Evolutionary conservation across 2,797 vertebrate genomes (phyloP).

Genomic region (Pampus argenteus): DNA sequence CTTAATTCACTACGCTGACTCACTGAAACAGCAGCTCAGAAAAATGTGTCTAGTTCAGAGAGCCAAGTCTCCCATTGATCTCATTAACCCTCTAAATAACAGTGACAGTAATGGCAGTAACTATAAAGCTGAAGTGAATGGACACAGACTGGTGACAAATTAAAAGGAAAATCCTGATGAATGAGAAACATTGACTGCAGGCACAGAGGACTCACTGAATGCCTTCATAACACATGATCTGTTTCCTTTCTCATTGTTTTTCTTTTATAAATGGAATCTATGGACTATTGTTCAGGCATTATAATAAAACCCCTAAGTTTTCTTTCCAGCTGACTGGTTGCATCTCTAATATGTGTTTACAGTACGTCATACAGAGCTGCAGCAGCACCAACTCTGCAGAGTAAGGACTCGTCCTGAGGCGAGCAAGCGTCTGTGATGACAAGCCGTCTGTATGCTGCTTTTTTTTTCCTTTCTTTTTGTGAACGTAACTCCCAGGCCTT

Average conservation of each 20-base stretch:
- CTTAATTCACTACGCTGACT: conserved; percentile 16
- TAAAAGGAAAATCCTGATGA: conserved; percentile 20
- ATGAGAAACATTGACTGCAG: not conserved
- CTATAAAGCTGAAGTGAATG: conserved; percentile 20
- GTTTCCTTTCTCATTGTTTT: too few relatives aligned
- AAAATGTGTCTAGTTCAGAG: conserved; percentile 29
- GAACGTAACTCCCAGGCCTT: conserved; percentile 18
- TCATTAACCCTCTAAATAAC: conserved; percentile 40
- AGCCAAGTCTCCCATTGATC: conserved; percentile 38
- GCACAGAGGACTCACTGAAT: not conserved
- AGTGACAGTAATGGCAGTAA: conserved; percentile 35
- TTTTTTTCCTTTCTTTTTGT: too few relatives aligned
- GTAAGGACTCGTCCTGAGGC: not conserved
- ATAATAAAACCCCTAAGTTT: too few relatives aligned
- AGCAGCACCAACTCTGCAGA: not conserved
- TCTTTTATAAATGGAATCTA: too few relatives aligned
- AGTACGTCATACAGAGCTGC: not conserved
- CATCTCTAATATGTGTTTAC: not conserved
- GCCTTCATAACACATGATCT: too few relatives aligned
- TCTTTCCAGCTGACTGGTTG: conserved; percentile 10
- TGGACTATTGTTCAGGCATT: too few relatives aligned
- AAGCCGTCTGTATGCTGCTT: not conserved
- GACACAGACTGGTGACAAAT: conserved; percentile 2
- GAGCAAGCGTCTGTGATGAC: conserved; percentile 16
- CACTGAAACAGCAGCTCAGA: conserved; percentile 6